Percentiles rank a stretch among this genome's conserved stretches.
Conservation (phyloP, 2,888 invertebrate species). For the Dexiosoma caninum region DNA sequence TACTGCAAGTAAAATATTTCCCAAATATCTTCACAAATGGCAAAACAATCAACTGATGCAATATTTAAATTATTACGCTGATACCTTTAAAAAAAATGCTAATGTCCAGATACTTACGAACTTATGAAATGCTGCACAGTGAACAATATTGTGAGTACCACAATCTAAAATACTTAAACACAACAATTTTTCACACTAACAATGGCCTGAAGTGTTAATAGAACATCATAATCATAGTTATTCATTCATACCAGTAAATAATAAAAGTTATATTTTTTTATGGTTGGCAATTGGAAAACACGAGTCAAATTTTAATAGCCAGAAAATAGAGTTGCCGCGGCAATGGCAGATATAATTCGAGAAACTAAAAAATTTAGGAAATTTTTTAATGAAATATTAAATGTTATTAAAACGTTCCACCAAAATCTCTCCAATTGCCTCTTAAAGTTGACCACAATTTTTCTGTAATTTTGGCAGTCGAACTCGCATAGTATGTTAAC, state of each 20-base stretch:
- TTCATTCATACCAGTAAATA: conserved; percentile 31
- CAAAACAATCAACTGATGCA: conserved; percentile 53
- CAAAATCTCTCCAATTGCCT: no score
- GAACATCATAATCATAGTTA: conserved; percentile 63
- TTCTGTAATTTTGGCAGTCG: no score
- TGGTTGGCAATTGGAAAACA: conserved; percentile 30
- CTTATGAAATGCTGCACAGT: background rate
- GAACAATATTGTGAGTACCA: conserved; percentile 28
- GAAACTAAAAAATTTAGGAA: background rate
- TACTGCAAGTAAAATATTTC: background rate
- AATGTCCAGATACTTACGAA: background rate
- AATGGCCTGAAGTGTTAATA: conserved; percentile 55
- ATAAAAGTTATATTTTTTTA: conserved; percentile 8
- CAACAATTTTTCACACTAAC: conserved; percentile 57
- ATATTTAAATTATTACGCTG: conserved; percentile 55
- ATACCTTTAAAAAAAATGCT: conserved; percentile 39
- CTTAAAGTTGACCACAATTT: no score
- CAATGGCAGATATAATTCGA: no score
- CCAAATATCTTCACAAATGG: background rate
- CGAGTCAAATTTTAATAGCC: conserved; percentile 31
- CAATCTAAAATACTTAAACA: conserved; percentile 9
- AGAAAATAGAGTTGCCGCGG: conserved; percentile 15
- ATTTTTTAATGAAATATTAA: no score
- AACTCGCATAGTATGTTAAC: no score
- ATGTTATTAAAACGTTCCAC: no score